Evolutionary conservation across 2,888 invertebrate genomes (phyloP).

Genomic region (Spilosoma lubricipeda): DNA sequence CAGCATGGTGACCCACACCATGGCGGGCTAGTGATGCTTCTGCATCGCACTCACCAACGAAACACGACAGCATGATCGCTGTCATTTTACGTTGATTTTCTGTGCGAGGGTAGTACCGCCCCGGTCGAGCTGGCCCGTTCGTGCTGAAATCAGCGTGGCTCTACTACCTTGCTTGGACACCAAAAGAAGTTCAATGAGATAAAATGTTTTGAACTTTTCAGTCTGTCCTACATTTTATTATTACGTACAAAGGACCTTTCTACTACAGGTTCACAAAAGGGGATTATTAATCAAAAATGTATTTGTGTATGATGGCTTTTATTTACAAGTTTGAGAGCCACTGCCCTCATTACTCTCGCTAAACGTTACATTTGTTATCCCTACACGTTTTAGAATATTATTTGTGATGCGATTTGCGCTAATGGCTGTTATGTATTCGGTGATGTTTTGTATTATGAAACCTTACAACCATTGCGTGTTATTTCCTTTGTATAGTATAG

Average conservation of each 20-base stretch:
- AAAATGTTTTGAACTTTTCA: not conserved
- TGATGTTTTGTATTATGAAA: slow-evolving; percentile 6
- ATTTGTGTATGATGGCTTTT: not conserved
- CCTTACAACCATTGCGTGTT: not conserved
- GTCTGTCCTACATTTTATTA: not conserved
- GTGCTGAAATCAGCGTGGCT: too few species aligned
- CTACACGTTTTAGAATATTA: slow-evolving; percentile 41
- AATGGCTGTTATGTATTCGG: slow-evolving; percentile 32
- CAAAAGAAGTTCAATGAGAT: not conserved
- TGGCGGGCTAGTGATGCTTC: too few species aligned
- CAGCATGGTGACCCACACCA: too few species aligned
- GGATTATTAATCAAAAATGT: not conserved
- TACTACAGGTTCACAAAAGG: not conserved
- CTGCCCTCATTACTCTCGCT: slow-evolving; percentile 44
- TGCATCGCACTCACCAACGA: too few species aligned
- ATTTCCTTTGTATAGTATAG: not conserved
- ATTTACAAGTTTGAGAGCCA: slow-evolving; percentile 30
- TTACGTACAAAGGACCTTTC: not conserved
- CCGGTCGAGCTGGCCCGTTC: too few species aligned
- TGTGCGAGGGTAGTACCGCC: too few species aligned
- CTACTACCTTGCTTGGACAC: too few species aligned
- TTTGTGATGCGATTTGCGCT: slow-evolving; percentile 40
- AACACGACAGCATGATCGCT: too few species aligned
- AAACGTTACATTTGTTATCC: slow-evolving; percentile 49
- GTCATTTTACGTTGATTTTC: too few species aligned